phyloP scores from a whole-genome alignment of 1,140 invertebrate species.

The Drosophila repleta region DNA sequence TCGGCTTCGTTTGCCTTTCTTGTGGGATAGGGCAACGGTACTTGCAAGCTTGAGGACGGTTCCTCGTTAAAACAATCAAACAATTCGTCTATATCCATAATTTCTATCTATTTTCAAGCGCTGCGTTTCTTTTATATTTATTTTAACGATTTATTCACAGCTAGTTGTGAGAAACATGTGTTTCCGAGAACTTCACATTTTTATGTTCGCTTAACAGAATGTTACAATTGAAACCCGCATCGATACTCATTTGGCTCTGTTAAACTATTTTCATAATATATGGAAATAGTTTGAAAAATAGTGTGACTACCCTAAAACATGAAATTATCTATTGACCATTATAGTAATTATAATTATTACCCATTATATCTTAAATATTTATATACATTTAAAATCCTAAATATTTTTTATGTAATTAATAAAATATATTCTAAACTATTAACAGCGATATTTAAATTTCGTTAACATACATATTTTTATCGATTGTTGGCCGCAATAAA shows the following conservation, averaged over 20 bases:
- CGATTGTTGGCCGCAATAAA: background rate
- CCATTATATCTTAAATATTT: no score
- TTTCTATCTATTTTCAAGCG: background rate
- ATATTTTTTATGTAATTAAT: no score
- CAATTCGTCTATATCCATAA: constrained; percentile 80
- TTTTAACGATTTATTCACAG: background rate
- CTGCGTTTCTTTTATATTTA: background rate
- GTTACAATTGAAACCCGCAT: background rate
- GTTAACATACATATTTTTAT: background rate
- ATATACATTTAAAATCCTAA: no score
- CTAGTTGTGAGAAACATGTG: constrained; percentile 37
- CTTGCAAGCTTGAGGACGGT: constrained; percentile 32
- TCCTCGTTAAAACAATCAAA: constrained; percentile 75
- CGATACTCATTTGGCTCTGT: background rate
- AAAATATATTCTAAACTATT: no score
- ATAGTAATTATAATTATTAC: no score
- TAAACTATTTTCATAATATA: background rate
- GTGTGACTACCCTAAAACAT: no score
- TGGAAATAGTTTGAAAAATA: no score
- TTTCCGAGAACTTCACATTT: background rate
- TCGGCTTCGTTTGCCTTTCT: background rate
- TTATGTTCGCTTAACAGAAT: background rate
- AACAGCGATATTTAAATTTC: no score
- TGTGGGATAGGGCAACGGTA: constrained; percentile 3
- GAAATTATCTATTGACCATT: no score